These are phyloP conservation scores for Lutjanus campechanus DNA, from an alignment of 2,797 vertebrate genomes.

Conservation along the genomic window DNA sequence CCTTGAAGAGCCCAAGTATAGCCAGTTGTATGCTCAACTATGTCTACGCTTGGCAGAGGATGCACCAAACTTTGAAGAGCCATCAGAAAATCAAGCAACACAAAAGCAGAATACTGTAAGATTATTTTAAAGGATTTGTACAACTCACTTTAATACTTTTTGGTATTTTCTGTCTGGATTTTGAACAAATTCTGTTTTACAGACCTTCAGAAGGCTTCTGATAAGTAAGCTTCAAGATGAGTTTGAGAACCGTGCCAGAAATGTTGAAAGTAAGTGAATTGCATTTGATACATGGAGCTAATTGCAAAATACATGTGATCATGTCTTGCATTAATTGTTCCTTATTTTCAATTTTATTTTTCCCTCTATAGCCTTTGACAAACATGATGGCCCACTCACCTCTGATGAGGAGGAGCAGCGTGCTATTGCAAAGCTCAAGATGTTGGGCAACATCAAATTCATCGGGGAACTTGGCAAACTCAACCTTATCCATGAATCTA, in stretches of 20 bases:
- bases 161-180: not conserved
- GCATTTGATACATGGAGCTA: not conserved
- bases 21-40: conserved; percentile 98
- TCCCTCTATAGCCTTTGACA: conserved; percentile 92
- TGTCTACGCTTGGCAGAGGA: conserved; percentile 99
- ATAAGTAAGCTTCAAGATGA: conserved; percentile 99
- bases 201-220: conserved; percentile 99
- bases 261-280: conserved; percentile 94
- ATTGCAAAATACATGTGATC: not conserved
- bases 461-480: conserved; percentile 99
- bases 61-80: conserved; percentile 99
- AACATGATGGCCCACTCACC: conserved; percentile 95
- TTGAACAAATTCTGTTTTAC: conserved; percentile 33
- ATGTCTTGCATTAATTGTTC: not conserved
- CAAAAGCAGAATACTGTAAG: conserved; percentile 98
- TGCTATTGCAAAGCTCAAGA: conserved; percentile 98
- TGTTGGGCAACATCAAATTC: conserved; percentile 99
- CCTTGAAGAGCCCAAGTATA: conserved; percentile 99
- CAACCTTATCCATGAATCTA: conserved; percentile 99
- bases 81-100: conserved; percentile 92
- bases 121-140: not conserved
- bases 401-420: conserved; percentile 99
- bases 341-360: not conserved
- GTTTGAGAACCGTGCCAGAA: conserved; percentile 99
- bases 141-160: accelerated